Base-by-base conservation (phyloP, 2,113 vertebrate genomes). In the Ursus arctos region DNA sequence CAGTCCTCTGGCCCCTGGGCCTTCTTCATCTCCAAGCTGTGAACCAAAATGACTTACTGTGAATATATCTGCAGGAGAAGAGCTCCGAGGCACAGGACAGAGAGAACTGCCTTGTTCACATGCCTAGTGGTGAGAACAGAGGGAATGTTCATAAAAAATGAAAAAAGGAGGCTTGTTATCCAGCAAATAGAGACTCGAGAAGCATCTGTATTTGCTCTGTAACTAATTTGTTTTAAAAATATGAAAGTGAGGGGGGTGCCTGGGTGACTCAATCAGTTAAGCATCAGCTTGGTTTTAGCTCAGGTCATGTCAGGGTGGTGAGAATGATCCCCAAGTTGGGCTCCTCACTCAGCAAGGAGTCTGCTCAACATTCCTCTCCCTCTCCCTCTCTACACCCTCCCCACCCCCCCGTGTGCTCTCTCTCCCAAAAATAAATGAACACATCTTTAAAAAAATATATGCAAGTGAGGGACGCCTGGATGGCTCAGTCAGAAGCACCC, bases 1-100 rank as follows among this genome's bases (percentile, higher is more conserved):
- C 96, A 55, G 97, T 94, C 95, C 84, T 88, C 93, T 97, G 98
- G 97, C 96, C 98, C 95, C 0, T 43, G 80, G 95, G 98, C 84
- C 47, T 85, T 96, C 94, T 95, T 97, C 96, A 91, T 33, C 93
- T 98, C 92, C 74, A 97, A 97, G 83, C 97, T 95, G 80, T 72
- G 88, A 96, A 95, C 92, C 49, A 80, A 90, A 83, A 63, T 65
- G 89, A 96, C 57, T 98, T 81, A 85, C 40, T 31, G 84, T n/a
- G 88, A 97, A 97, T 93, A 79, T n/a, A 26, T 89, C 92, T 82
- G 85, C 40, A 51, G 47, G 11, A 98, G 79, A 89, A 93, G n/a
- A 88, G 71, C 80, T n/a, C 72, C 93, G 36, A 76, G 91, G 89
- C 80, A 57, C 15, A 79, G 33, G 49, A 87, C 31, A 94, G 88